Evolutionary conservation across 1,140 invertebrate species (phyloP), one percentile per base, ranked within the genome.

Genomic region (Drosophila tani): DNA sequence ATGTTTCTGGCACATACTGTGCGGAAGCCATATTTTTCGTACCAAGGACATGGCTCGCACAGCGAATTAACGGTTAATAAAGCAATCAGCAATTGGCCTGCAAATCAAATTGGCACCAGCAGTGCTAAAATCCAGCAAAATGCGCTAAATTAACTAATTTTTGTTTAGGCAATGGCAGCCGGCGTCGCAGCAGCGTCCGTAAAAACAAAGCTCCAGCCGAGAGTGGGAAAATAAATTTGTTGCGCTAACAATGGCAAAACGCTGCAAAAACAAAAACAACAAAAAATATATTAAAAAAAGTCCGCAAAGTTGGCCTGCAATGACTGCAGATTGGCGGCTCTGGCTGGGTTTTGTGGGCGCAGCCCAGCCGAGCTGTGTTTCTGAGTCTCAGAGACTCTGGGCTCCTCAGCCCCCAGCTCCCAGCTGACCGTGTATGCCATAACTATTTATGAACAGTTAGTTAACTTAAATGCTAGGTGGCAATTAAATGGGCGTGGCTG

Each of bases 371-470:
- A 67, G 43, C 57, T 38, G 64, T 14, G 57, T 41, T 38, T 53
- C 21, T 41, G 14, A 38, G 32, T 24, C 35, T 29, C 9, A 27
- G 35, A 56, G 55, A 57, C 35, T 17, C 35, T 2, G 24, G 40
- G 62, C 17, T 62, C 24, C 58, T 40, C 24, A 62, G 62, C 35
- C 53, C 47, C 47, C 40, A 38, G 62, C 75, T 82, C 47, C 47
- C 40, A 38, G 62, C 75, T 87, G 82, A 74, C 85, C 77, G 84
- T 90, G 85, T 87, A 87, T 90, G 86, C 85, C 86, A 90, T 90
- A 91, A 90, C 85, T 90, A 90, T 90, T 90, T 90, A 90, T 90
- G 85, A 90, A 90, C 85, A 90, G 85, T 90, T 90, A 90, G 86
- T 90, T 90, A 90, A 85, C 85, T 90, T 83, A 90, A 90, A 88